Conservation (phyloP, 2,797 vertebrate species). For the Anableps anableps region DNA sequence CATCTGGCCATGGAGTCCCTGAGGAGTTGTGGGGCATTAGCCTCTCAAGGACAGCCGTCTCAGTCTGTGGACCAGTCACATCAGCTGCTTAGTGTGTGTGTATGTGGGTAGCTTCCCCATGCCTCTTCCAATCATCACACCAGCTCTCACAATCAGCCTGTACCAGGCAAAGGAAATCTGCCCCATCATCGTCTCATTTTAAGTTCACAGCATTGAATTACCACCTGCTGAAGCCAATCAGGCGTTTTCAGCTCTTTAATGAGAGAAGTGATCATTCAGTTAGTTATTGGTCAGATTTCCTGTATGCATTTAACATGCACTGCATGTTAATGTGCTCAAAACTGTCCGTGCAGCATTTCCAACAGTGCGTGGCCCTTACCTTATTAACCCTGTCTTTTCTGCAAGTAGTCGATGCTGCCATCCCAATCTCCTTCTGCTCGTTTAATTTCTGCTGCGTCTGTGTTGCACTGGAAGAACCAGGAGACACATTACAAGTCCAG, state of each 20-base stretch:
- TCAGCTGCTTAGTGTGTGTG: constrained; percentile 18
- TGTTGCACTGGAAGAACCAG: not conserved
- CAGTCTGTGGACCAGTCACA: constrained; percentile 11
- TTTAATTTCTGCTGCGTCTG: constrained; percentile 22
- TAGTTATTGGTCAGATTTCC: constrained; percentile 21
- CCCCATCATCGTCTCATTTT: constrained; percentile 36
- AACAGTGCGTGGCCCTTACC: constrained; percentile 36
- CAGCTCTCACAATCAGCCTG: constrained; percentile 26
- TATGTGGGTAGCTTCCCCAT: not conserved
- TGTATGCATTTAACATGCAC: constrained; percentile 6
- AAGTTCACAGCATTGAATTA: constrained; percentile 13
- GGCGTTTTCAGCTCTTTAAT: constrained; percentile 4
- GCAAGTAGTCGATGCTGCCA: constrained; percentile 31
- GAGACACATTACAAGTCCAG: constrained; percentile 2
- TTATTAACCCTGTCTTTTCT: constrained; percentile 29
- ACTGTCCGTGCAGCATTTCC: constrained; percentile 32
- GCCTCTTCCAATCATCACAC: constrained; percentile 15
- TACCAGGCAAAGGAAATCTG: constrained; percentile 10
- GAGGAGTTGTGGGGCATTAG: constrained; percentile 36
- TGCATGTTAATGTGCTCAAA: constrained; percentile 19
- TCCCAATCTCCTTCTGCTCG: constrained; percentile 25
- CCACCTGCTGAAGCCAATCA: constrained; percentile 37
- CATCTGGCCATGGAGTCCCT: constrained; percentile 47
- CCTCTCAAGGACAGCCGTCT: constrained; percentile 43
- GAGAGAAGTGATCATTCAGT: constrained; percentile 6